Evolutionary conservation across 2,113 vertebrate species (phyloP).

Genomic region (Pampusana beccarii): DNA sequence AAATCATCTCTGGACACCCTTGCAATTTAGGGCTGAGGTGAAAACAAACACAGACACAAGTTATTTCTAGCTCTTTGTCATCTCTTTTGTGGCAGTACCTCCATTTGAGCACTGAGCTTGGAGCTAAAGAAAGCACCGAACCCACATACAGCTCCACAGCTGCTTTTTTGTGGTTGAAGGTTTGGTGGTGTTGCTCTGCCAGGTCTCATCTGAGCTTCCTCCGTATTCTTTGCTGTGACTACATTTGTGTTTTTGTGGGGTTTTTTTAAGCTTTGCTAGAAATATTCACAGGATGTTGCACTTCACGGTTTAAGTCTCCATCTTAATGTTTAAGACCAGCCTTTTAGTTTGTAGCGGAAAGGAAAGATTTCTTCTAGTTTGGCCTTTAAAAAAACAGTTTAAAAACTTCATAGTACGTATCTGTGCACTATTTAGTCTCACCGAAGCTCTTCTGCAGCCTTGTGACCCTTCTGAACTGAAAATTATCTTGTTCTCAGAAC

Average conservation of each 20-base stretch:
- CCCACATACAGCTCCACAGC: not conserved
- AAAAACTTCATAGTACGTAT: not conserved
- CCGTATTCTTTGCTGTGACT: not conserved
- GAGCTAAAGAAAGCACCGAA: not conserved
- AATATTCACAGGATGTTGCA: not conserved
- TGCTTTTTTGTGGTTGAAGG: conserved; percentile 15
- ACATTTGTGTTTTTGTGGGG: too few species aligned
- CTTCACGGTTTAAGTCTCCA: not conserved
- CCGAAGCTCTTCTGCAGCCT: not conserved
- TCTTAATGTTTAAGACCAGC: not conserved
- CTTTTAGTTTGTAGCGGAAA: not conserved
- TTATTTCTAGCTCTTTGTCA: not conserved
- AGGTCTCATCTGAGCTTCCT: not conserved
- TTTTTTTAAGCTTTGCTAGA: not conserved
- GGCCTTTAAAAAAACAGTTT: not conserved
- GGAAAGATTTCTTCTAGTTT: not conserved
- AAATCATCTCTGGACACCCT: not conserved
- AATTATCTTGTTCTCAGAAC: not conserved
- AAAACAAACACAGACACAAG: not conserved
- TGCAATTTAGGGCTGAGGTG: not conserved
- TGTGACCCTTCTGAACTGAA: not conserved
- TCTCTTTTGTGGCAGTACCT: not conserved
- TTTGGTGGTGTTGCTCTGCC: not conserved
- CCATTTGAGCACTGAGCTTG: not conserved
- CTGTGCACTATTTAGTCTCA: fast-evolving